phyloP scores from a whole-genome alignment of 2,113 vertebrate genomes.

The Monarcha castaneiventris region DNA sequence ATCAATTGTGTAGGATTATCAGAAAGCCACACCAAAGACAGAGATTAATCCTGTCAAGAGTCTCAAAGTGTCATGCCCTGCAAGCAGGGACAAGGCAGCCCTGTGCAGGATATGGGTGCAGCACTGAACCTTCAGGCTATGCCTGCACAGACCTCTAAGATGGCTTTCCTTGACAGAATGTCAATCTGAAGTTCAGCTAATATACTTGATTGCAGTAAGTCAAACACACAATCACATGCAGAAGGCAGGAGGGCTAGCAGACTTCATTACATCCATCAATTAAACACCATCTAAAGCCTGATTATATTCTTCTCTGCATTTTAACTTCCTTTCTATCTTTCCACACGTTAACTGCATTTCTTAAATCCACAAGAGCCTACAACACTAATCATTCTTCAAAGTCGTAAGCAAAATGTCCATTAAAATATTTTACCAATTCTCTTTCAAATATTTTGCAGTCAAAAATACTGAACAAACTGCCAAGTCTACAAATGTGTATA shows the following conservation, averaged over 20 bases:
- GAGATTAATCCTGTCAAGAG: background rate
- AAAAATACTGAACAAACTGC: background rate
- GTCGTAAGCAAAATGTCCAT: background rate
- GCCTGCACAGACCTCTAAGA: background rate
- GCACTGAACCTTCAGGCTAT: background rate
- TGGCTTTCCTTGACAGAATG: background rate
- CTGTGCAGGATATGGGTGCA: background rate
- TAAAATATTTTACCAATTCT: background rate
- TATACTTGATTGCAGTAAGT: background rate
- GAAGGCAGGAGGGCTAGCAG: background rate
- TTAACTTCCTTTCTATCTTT: background rate
- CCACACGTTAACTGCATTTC: background rate
- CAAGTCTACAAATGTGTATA: background rate
- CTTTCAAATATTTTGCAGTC: background rate
- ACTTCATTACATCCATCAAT: background rate
- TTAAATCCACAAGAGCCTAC: background rate
- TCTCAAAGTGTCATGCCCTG: background rate
- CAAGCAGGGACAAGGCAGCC: background rate
- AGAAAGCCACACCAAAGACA: background rate
- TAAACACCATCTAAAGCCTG: background rate
- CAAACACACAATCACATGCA: background rate
- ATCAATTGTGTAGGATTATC: background rate
- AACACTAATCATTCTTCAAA: background rate
- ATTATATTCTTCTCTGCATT: background rate
- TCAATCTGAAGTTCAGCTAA: background rate